phyloP scores from a whole-genome alignment of 2,888 invertebrate genomes.

The Adineta ricciae region DNA sequence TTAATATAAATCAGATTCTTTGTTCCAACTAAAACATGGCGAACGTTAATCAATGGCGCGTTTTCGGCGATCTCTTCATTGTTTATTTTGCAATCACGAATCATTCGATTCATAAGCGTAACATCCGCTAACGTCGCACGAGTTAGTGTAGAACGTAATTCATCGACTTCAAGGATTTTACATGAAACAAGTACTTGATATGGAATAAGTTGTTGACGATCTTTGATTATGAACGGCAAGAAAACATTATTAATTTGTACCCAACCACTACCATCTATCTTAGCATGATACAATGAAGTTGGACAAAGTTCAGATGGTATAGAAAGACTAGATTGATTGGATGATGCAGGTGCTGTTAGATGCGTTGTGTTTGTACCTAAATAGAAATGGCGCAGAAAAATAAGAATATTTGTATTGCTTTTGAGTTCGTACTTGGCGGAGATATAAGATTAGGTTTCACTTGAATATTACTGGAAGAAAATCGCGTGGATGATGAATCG shows the following conservation, averaged over 20 bases:
- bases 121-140: background rate
- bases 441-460: background rate
- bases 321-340: background rate
- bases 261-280: background rate
- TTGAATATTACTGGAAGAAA: background rate
- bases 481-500: background rate
- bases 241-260: slow-evolving; percentile 12
- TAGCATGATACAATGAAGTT: background rate
- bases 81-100: background rate
- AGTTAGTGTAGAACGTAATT: background rate
- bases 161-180: background rate
- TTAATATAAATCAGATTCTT: background rate
- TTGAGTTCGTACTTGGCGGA: background rate
- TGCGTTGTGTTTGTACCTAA: background rate
- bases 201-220: background rate
- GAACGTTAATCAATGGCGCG: background rate
- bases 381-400: background rate
- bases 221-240: background rate
- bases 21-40: background rate
- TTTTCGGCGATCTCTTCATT: background rate
- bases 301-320: background rate
- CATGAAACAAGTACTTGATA: background rate
- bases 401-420: no score
- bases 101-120: background rate
- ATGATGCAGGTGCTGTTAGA: background rate